Evolutionary conservation across 2,888 invertebrate species (phyloP), one percentile per base, ranked within the genome.

Genomic region (Tachina grossa): DNA sequence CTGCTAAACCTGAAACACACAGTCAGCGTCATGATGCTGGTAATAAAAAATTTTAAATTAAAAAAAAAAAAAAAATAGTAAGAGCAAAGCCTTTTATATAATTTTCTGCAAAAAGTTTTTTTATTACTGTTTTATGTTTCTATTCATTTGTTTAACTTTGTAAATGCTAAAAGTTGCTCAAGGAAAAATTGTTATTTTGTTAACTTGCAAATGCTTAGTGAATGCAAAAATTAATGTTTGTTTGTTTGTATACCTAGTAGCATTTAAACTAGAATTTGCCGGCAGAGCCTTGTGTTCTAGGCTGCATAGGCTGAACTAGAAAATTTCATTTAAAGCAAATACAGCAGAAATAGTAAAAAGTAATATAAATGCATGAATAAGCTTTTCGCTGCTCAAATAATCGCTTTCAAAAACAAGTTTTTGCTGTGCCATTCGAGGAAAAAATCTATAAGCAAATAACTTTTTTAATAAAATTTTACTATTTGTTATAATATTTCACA

Each of bases 391-490:
- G 63, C 39, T 63, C 16, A 41, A 51, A 19, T 41, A 51, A n/a
- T 11, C 39, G 31, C 11, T 53, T 71, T 55, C 43, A 9, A 16
- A 53, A 63, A 45, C 14, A 14, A 31, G 6, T 31, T 65, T 65
- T 2, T 31, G 8, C 51, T 41, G 22, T 55, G 10, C 0, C 13
- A 55, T 16, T 49, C n/a, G n/a, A 39, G 13, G 2, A 9, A 61
- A 61, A 79, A 45, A 63, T 61, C 51, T 61, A 53, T 19, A 51
- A 61, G 53, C 61, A 53, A 43, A 55, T 53, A 76, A 71, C 39
- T 75, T 81, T 81, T 81, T 81, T 81, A 81, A 81, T 81, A 81
- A 81, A 75, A 81, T 81, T 81, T 69, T 53, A n/a, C 69, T 81
- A 81, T 81, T 81, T 75, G 68, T 75, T 75, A 75, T 81, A 81